Base-by-base conservation (phyloP, 2,113 vertebrate species). In the Nyctibius bracteatus region DNA sequence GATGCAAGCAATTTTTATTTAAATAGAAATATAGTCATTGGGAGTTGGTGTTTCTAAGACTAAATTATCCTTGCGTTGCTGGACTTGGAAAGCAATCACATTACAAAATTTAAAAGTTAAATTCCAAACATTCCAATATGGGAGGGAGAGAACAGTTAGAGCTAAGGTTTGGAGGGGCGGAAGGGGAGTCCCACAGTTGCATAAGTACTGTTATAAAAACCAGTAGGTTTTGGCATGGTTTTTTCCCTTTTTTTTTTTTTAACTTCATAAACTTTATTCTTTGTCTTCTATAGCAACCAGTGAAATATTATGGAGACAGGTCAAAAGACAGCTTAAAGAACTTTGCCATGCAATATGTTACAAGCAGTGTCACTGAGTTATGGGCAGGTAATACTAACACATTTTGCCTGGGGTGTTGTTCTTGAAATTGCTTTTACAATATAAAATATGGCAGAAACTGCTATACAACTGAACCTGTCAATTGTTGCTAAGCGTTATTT, bases 271-370 rank as follows among this genome's bases (percentile, higher is more conserved):
- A 68, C 21, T 46, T 33, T 87, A 37, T 68, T 90, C 55, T 74
- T 84, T 90, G 18, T 75, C 25, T 82, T 90, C 49, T 92, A 0
- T 84, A 99, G 99, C 98, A 97, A 97, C 97, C 99, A 66, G 98
- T 99, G 95, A 99, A 99, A 94, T 99, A 99, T 67, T 98, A 95
- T 10, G 99, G 99, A 52, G 99, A 99, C 54, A 98, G 99, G 39
- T 98, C 98, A 35, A 99, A 98, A 97, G 98, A 99, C 31, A 98
- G 98, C 84, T 97, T 99, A 57, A 97, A 98, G 75, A 98, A 74
- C 85, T 99, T 99, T 91, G 98, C 99, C 87, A 99, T 99, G 99
- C 98, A 99, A 28, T 99, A 99, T 94, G 99, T 99, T 94, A 98
- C 97, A 52, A 99, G 98, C 52, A 98, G 98, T 33, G 98, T 99